Percentiles rank a stretch among this genome's conserved stretches.
Conservation (phyloP, 2,888 invertebrate genomes). For the Eulithis prunata region DNA sequence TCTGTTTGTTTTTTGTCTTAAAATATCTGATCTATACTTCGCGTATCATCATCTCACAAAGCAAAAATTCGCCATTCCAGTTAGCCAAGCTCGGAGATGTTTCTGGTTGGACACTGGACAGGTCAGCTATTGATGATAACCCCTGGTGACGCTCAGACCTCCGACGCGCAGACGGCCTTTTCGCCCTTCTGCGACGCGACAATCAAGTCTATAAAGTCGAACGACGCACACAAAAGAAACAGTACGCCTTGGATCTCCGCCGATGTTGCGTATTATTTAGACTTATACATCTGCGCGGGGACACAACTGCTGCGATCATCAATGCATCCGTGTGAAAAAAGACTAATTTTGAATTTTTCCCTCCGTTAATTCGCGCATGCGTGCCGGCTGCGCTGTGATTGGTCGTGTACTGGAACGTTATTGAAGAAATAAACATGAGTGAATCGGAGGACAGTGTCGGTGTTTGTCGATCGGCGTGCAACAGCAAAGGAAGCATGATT, state of each 20-base stretch:
- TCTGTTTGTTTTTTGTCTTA: neutral
- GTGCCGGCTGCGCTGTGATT: conserved; percentile 69
- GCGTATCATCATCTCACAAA: neutral
- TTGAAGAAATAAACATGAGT: conserved; percentile 69
- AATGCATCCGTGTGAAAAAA: conserved; percentile 54
- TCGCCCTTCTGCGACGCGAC: conserved; percentile 72
- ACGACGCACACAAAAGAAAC: conserved; percentile 69
- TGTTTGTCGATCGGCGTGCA: conserved; percentile 74
- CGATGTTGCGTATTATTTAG: conserved; percentile 69
- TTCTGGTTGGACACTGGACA: conserved; percentile 52
- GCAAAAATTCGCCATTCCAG: conserved; percentile 55
- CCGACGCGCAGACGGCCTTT: conserved; percentile 64
- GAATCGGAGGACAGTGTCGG: conserved; percentile 49
- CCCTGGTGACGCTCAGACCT: conserved; percentile 63
- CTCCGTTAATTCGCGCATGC: conserved; percentile 72
- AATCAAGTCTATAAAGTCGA: conserved; percentile 77
- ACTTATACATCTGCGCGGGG: conserved; percentile 49
- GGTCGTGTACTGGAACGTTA: conserved; percentile 65
- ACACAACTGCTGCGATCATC: conserved; percentile 61
- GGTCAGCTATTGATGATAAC: conserved; percentile 72
- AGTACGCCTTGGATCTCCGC: conserved; percentile 75
- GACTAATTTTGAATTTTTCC: conserved; percentile 60
- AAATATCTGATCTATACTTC: neutral
- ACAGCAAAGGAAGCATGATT: conserved; percentile 90
- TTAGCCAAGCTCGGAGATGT: conserved; percentile 56